These are phyloP conservation scores for Nothocercus nigrocapillus DNA, from an alignment of 2,113 vertebrate genomes.

Conservation along the genomic window DNA sequence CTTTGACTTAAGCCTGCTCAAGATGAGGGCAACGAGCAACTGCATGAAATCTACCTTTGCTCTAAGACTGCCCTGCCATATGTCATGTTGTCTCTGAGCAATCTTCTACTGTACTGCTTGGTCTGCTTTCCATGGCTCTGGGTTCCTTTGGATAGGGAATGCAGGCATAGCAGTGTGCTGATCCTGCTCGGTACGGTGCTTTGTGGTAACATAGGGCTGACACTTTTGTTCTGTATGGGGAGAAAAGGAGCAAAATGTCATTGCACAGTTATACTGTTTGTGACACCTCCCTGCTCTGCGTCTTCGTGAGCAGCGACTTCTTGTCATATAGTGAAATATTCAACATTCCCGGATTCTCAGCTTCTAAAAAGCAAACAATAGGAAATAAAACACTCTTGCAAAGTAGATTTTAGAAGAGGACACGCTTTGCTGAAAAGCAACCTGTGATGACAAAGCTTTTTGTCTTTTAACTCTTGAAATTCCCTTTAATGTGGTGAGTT, in stretches of 20 bases:
- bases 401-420: constrained; percentile 28
- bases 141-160: constrained; percentile 8
- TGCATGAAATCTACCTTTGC: not conserved
- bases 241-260: not conserved
- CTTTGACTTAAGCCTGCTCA: not conserved
- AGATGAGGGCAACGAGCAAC: constrained; percentile 15
- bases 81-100: not conserved
- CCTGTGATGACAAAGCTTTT: constrained; percentile 20
- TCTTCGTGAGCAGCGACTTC: not conserved
- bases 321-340: constrained; percentile 16
- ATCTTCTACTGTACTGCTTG: not conserved
- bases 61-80: not conserved
- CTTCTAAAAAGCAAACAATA: constrained; percentile 56
- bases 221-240: not conserved
- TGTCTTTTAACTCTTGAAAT: constrained; percentile 35
- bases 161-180: not conserved
- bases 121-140: not conserved
- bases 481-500: not conserved
- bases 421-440: constrained; percentile 24
- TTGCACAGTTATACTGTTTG: not conserved
- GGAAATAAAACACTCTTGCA: constrained; percentile 22
- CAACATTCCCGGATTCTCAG: not conserved
- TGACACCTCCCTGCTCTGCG: not conserved
- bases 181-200: not conserved
- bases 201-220: not conserved